Base-by-base conservation (phyloP, 2,113 vertebrate species). In the Chloroceryle aenea region DNA sequence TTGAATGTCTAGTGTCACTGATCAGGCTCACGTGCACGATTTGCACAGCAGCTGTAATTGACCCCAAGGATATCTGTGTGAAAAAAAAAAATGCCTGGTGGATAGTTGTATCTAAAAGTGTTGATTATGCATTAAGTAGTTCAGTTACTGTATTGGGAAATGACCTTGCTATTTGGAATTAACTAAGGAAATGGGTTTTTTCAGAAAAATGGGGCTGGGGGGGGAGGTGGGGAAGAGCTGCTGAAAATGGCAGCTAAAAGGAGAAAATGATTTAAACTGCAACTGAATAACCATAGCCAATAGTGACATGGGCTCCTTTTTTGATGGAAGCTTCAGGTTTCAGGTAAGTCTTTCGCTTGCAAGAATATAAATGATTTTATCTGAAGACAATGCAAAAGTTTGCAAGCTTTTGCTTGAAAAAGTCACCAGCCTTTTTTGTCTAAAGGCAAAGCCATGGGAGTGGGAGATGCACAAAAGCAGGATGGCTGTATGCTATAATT, bases 221-320 rank as follows among this genome's bases (percentile, higher is more conserved):
- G 16, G 10, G 38, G 29, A 16, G 3, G 1, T 2, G 0, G 1
- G 7, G 16, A 13, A 12, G 40, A 69, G 42, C 32, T 85, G 32
- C 36, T 59, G 21, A 6, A 80, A 67, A 17, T 71, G 25, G 10
- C 38, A 68, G 17, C 26, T 59, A 45, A 42, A 85, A 67, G 43
- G 20, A 42, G n/a, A 30, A 82, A 92, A 43, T 25, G 32, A 30
- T 5, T 75, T 53, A 25, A 77, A 19, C 19, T 61, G 7, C 34
- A 63, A 22, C n/a, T 71, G 45, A 87, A 32, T 71, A 53, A 20
- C 36, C 7, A 1, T 19, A 59, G 23, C 8, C 29, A 36, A 21
- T 12, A 34, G 45, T 52, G 56, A 19, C 23, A 29, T 21, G 27
- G 47, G 7, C 6, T 72, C 8, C 15, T 75, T 7, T 48, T 79